Evolutionary conservation across 2,888 invertebrate genomes (phyloP).

Genomic region (Drepanosiphum platanoidis): DNA sequence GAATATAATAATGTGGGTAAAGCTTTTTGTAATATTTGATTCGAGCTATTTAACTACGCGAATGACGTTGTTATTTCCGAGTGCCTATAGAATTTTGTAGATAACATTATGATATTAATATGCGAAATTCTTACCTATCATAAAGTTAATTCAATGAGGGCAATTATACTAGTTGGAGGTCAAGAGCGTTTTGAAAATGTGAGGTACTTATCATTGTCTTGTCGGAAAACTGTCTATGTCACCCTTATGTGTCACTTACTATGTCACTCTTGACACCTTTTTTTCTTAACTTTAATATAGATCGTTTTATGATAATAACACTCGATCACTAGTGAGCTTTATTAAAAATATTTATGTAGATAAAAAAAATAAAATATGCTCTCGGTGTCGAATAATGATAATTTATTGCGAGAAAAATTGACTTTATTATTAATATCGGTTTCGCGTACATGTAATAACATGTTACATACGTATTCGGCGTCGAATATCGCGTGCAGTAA

Average conservation of each 20-base stretch:
- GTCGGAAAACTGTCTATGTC: constrained; percentile 14
- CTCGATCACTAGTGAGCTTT: constrained; percentile 20
- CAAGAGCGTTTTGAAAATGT: constrained; percentile 1
- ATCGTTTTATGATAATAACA: constrained; percentile 31
- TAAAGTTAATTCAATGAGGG: constrained; percentile 2
- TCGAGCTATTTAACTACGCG: background rate
- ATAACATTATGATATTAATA: background rate
- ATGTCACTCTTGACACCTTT: constrained; percentile 37
- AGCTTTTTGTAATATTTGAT: background rate
- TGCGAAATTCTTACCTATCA: background rate
- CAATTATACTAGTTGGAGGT: constrained; percentile 9
- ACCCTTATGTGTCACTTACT: constrained; percentile 30
- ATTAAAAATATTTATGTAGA: constrained; percentile 46
- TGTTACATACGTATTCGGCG: constrained; percentile 5
- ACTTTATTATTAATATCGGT: constrained; percentile 30
- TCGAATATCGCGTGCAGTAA: background rate
- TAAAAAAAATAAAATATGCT: constrained; percentile 2
- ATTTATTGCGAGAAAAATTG: constrained; percentile 27
- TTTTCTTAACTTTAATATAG: constrained; percentile 27
- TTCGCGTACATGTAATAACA: background rate
- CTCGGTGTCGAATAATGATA: background rate
- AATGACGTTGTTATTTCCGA: background rate
- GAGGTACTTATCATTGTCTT: constrained; percentile 23
- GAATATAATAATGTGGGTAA: too few species aligned
- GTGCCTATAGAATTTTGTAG: background rate